These are phyloP conservation scores for Morone chrysops DNA, from an alignment of 2,113 vertebrate species.

Conservation along the genomic window DNA sequence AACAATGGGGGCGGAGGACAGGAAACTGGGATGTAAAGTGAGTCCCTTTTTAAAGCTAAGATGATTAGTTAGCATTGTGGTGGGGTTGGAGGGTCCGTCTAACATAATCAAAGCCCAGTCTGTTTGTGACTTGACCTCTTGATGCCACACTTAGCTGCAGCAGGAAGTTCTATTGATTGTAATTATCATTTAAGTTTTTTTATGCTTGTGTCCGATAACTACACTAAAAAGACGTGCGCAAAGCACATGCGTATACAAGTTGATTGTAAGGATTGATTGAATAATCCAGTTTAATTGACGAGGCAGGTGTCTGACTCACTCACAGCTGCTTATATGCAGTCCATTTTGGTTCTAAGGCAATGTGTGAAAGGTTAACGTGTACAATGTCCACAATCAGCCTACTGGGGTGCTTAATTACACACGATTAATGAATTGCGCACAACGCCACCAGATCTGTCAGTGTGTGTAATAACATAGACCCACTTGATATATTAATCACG, in stretches of 20 bases:
- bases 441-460: neutral
- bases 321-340: neutral
- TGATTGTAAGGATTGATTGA: neutral
- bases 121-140: slow-evolving; percentile 13
- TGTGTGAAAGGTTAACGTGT: neutral
- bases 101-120: neutral
- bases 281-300: no score
- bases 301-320: neutral
- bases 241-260: neutral
- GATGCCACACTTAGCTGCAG: slow-evolving; percentile 10
- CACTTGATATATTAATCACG: neutral
- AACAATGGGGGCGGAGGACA: no score
- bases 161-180: slow-evolving; percentile 2
- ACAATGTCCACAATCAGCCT: neutral
- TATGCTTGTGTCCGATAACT: neutral
- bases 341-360: neutral
- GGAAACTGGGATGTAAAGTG: neutral
- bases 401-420: neutral
- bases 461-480: neutral
- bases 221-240: neutral
- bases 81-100: neutral
- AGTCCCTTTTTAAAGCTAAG: neutral
- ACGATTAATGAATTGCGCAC: slow-evolving; percentile 1
- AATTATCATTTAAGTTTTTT: neutral
- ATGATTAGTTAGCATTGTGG: neutral